A percentile compares a stretch with the other conserved stretches of the same genome.
Conservation (phyloP, 2,797 vertebrate genomes). For the Arrhamphus sclerolepis region DNA sequence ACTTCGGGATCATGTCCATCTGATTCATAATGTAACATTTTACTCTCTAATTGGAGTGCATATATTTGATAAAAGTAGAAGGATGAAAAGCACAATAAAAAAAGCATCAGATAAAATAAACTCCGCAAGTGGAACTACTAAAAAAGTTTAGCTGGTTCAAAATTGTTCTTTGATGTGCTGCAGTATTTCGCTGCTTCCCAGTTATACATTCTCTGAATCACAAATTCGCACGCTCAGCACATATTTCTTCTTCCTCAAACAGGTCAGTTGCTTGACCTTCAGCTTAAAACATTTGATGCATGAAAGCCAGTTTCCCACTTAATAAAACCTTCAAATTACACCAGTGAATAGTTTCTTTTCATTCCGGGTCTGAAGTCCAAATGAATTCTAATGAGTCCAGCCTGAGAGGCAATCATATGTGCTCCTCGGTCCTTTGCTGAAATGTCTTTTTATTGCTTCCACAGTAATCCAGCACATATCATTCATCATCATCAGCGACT, state of each 20-base stretch:
- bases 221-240: conserved; percentile 46
- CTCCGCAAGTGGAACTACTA: conserved; percentile 10
- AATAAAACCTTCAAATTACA: conserved; percentile 59
- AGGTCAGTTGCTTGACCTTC: conserved; percentile 62
- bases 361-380: conserved; percentile 47
- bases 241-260: conserved; percentile 41
- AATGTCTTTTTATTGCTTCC: conserved; percentile 53
- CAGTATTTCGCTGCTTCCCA: conserved; percentile 12
- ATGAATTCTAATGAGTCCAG: conserved; percentile 72
- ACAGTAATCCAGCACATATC: conserved; percentile 45
- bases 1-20: not conserved
- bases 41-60: not conserved
- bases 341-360: conserved; percentile 60
- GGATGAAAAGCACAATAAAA: conserved; percentile 1
- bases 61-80: not conserved
- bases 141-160: conserved; percentile 5
- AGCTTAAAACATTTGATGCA: conserved; percentile 61
- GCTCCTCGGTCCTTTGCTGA: conserved; percentile 66
- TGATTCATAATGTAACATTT: conserved; percentile 1
- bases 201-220: conserved; percentile 9
- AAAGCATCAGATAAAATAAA: conserved; percentile 13
- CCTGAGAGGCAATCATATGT: conserved; percentile 66
- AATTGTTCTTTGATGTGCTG: conserved; percentile 1
- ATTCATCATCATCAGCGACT: conserved; percentile 65
- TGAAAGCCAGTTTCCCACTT: conserved; percentile 62